Evolutionary conservation across 1,140 invertebrate genomes (phyloP), one percentile per base, ranked within the genome.

Genomic region (Ceratina calcarata): DNA sequence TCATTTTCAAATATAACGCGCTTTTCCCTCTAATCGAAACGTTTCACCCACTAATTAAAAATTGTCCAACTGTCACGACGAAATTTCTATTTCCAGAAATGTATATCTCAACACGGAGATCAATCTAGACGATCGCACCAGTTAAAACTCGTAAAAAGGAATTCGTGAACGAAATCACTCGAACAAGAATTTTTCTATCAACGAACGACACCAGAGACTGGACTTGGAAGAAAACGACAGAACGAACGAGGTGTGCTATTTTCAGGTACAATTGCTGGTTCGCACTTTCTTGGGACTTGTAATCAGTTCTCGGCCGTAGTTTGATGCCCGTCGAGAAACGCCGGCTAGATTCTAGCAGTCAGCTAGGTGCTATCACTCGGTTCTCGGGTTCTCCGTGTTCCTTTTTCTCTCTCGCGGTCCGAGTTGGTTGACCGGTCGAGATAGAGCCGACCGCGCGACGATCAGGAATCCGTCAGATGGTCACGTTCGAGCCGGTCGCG

Each of bases 391-490:
- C 85, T 83, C 74, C 60, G 68, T 66, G 67, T 57, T 78, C 45
- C 51, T 69, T 70, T 74, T 74, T 77, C 45, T 64, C 20, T 71
- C n/a, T 49, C 55, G 68, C 55, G 67, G 81, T 49, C 74, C 78
- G 86, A 89, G 88, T 90, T 87, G 87, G 84, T 90, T 90, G 88
- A 91, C 86, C 87, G 88, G 80, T 84, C 24, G 75, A 86, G 82
- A 88, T 90, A 89, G 88, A 83, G 65, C 22, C 16, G 64, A 66
- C 58, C 74, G 73, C 70, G 73, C 74, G 81, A 88, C 85, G 83
- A 86, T 88, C 85, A 87, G 82, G 84, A 89, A 90, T 90, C 82
- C 83, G 85, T 88, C 71, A 73, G 78, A 90, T 88, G 84, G 80
- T 89, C 85, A 90, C 87, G 88, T 88, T 87, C 83, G 73, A 79